These are phyloP conservation scores for Penaeus indicus DNA, from an alignment of 1,140 invertebrate species.

Conservation along the genomic window DNA sequence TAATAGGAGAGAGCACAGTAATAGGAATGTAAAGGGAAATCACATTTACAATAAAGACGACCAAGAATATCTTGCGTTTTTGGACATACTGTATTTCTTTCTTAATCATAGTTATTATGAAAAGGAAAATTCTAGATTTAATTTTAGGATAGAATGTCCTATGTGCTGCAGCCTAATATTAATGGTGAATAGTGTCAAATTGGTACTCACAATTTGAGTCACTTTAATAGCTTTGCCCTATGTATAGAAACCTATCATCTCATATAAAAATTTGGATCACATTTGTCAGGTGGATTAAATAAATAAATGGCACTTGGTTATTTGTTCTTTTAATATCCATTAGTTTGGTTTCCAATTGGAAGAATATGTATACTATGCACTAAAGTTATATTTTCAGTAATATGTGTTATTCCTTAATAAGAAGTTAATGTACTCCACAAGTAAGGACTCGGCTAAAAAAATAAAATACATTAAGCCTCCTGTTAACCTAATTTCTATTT, in stretches of 20 bases:
- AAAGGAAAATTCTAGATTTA: too few species aligned
- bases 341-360: neutral
- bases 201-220: slow-evolving; percentile 31
- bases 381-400: too few species aligned
- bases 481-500: too few species aligned
- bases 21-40: too few species aligned
- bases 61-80: too few species aligned
- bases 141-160: neutral
- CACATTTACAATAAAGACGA: too few species aligned
- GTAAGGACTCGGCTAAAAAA: too few species aligned
- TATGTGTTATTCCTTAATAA: too few species aligned
- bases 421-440: too few species aligned
- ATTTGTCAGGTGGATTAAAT: slow-evolving; percentile 31
- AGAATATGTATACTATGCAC: neutral
- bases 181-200: slow-evolving; percentile 24
- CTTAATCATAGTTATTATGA: too few species aligned
- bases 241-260: slow-evolving; percentile 11
- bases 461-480: too few species aligned
- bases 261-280: slow-evolving; percentile 24
- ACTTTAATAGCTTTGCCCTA: slow-evolving; percentile 20
- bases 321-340: neutral
- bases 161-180: slow-evolving; percentile 19
- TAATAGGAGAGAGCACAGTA: too few species aligned
- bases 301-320: slow-evolving; percentile 28
- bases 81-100: slow-evolving; percentile 3